Conservation (phyloP, 2,888 invertebrate species). For the Helobdella robusta region DNA sequence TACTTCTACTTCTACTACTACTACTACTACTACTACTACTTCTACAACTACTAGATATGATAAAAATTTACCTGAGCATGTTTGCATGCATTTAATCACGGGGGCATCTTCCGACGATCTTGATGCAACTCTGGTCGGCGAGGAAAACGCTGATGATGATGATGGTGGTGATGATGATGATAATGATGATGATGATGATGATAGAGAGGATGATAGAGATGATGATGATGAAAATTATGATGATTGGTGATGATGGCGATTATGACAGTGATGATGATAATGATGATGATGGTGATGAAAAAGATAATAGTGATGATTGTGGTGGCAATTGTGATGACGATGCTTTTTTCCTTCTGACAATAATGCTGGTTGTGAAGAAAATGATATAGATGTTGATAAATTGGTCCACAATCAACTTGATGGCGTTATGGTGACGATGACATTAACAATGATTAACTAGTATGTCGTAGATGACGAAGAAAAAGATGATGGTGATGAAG, state of each 20-base stretch:
- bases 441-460: too few relatives aligned
- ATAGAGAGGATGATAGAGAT: background rate
- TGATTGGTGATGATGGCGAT: background rate
- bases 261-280: background rate
- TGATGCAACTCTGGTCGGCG: background rate
- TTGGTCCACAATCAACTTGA: too few relatives aligned
- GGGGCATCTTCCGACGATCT: background rate
- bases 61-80: background rate
- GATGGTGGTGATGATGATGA: slow-evolving; percentile 12
- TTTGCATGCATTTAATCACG: background rate
- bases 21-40: background rate
- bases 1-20: too few relatives aligned
- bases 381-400: too few relatives aligned
- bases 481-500: too few relatives aligned
- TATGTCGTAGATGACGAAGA: too few relatives aligned
- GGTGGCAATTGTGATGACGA: too few relatives aligned
- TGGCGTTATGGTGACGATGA: too few relatives aligned
- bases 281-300: background rate
- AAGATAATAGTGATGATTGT: background rate
- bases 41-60: background rate
- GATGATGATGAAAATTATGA: background rate
- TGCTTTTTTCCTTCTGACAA: too few relatives aligned
- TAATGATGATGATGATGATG: background rate
- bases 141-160: background rate
- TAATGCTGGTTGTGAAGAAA: too few relatives aligned